phyloP scores from a whole-genome alignment of 2,113 vertebrate genomes.

The Gymnarchus niloticus region DNA sequence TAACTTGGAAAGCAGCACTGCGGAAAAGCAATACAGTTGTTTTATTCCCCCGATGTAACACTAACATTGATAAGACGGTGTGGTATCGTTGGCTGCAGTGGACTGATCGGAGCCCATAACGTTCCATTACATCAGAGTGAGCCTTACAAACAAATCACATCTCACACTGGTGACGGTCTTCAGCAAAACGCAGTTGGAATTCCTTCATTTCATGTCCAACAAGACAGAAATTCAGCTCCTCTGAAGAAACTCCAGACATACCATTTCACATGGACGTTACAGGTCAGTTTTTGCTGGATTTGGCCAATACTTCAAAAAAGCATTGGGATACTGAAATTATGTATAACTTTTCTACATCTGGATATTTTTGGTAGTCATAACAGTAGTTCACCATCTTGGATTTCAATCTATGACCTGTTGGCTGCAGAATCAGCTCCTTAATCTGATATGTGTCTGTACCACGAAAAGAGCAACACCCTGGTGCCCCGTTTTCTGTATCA shows the following conservation, averaged over 20 bases:
- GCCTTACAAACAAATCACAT: too few relatives aligned
- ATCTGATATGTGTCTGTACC: neutral
- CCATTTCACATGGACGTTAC: neutral
- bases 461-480: neutral
- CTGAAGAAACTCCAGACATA: neutral
- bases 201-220: neutral
- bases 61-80: too few relatives aligned
- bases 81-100: too few relatives aligned
- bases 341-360: neutral
- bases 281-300: neutral
- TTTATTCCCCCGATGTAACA: neutral
- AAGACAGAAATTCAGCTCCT: neutral
- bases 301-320: neutral
- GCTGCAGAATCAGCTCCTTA: neutral
- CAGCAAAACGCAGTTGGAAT: neutral
- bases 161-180: too few relatives aligned
- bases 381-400: neutral
- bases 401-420: neutral
- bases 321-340: neutral
- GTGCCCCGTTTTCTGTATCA: too few relatives aligned
- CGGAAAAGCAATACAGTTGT: neutral
- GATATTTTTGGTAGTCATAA: neutral
- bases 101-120: too few relatives aligned
- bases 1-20: neutral
- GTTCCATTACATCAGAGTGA: too few relatives aligned